Conservation (phyloP, 2,113 vertebrate species). For the Laticauda laticaudata region DNA sequence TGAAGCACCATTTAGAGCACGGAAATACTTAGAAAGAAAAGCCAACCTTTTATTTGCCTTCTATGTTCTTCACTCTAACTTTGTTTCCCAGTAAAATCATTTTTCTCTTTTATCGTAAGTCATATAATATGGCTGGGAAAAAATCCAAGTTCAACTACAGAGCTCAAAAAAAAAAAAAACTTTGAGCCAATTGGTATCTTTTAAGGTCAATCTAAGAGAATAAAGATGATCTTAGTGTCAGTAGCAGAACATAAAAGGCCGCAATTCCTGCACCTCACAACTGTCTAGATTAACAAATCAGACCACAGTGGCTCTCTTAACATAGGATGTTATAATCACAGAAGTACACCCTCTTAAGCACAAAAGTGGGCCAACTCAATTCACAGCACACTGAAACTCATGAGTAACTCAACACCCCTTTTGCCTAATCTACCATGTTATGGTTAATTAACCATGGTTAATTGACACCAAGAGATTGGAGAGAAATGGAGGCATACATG, state of each 20-base stretch:
- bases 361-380: background rate
- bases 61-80: background rate
- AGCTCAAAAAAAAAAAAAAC: background rate
- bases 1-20: background rate
- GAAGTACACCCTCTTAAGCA: background rate
- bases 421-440: too few relatives aligned
- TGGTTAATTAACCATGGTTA: too few relatives aligned
- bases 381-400: background rate
- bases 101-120: background rate
- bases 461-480: too few relatives aligned
- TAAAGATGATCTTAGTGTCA: background rate
- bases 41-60: background rate
- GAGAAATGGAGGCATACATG: too few relatives aligned
- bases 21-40: background rate
- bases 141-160: background rate
- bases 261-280: background rate
- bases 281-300: background rate
- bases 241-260: background rate
- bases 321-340: too few relatives aligned
- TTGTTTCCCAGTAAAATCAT: background rate
- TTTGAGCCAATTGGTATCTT: background rate
- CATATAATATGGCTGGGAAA: background rate
- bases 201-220: background rate
- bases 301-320: background rate
- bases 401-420: too few relatives aligned